phyloP scores from a whole-genome alignment of 1,140 invertebrate species.

The Drosophila pandora region DNA sequence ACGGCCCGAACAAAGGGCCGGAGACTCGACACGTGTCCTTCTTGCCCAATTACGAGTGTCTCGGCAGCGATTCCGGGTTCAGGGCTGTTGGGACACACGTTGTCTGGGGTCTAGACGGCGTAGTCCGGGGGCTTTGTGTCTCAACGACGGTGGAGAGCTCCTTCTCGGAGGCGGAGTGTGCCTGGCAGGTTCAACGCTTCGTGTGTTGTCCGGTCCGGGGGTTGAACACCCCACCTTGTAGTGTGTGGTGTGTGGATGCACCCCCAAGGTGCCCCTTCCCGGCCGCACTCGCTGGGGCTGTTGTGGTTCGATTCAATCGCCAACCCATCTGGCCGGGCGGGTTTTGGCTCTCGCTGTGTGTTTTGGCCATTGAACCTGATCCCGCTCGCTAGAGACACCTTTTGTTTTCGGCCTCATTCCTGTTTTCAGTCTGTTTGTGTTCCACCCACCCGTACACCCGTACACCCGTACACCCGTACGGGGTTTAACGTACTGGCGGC shows the following conservation, averaged over 20 bases:
- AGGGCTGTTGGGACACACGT: neutral
- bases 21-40: constrained; percentile 2
- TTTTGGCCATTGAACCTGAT: constrained; percentile 47
- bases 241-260: constrained; percentile 8
- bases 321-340: constrained; percentile 34
- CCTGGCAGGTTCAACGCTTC: constrained; percentile 35
- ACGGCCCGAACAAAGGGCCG: neutral
- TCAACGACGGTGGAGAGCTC: neutral
- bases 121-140: no score
- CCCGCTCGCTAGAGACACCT: constrained; percentile 34
- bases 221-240: constrained; percentile 24
- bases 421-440: neutral
- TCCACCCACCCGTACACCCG: neutral
- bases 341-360: constrained; percentile 32
- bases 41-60: constrained; percentile 1
- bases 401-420: constrained; percentile 1
- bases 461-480: neutral
- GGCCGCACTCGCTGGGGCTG: constrained; percentile 24
- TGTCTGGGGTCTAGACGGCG: neutral
- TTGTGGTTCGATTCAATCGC: constrained; percentile 26
- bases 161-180: neutral
- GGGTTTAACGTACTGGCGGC: constrained; percentile 6
- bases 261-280: neutral
- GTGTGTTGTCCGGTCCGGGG: constrained; percentile 28
- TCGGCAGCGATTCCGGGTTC: neutral